phyloP scores from a whole-genome alignment of 1,140 invertebrate species.

The Macrotrachela quadricornifera region DNA sequence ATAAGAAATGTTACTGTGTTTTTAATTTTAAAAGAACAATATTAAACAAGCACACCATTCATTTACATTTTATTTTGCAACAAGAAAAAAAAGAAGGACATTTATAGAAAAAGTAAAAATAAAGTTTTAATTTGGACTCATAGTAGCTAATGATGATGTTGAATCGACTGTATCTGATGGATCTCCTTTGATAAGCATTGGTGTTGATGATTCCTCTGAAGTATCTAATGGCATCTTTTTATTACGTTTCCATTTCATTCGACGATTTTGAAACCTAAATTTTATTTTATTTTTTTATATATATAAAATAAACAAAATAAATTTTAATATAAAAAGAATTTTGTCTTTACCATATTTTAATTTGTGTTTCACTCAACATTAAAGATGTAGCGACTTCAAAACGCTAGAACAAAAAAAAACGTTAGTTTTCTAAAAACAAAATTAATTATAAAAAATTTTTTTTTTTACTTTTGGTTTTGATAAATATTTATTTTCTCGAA shows the following conservation, averaged over 20 bases:
- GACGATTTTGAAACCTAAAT: conserved; percentile 8
- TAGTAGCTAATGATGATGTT: too few relatives aligned
- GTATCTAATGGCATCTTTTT: background rate
- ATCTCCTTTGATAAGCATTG: background rate
- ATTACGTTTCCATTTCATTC: conserved; percentile 9
- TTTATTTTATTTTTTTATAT: background rate
- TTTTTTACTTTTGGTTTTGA: conserved; percentile 58
- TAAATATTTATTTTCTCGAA: conserved; percentile 92
- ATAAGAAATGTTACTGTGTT: too few relatives aligned
- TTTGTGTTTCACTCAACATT: conserved; percentile 94
- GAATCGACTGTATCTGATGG: too few relatives aligned
- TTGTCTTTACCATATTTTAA: conserved; percentile 18
- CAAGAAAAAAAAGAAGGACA: too few relatives aligned
- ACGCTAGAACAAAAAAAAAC: conserved; percentile 23
- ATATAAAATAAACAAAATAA: background rate
- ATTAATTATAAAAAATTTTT: too few relatives aligned
- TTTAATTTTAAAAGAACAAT: too few relatives aligned
- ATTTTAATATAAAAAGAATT: background rate
- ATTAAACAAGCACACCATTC: too few relatives aligned
- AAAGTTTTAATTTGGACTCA: too few relatives aligned
- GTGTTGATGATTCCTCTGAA: background rate
- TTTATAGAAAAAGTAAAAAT: too few relatives aligned
- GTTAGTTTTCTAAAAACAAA: too few relatives aligned
- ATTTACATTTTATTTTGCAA: too few relatives aligned
- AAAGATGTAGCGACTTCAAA: conserved; percentile 93